phyloP scores from a whole-genome alignment of 2,113 vertebrate genomes.

The Apteryx owenii region DNA sequence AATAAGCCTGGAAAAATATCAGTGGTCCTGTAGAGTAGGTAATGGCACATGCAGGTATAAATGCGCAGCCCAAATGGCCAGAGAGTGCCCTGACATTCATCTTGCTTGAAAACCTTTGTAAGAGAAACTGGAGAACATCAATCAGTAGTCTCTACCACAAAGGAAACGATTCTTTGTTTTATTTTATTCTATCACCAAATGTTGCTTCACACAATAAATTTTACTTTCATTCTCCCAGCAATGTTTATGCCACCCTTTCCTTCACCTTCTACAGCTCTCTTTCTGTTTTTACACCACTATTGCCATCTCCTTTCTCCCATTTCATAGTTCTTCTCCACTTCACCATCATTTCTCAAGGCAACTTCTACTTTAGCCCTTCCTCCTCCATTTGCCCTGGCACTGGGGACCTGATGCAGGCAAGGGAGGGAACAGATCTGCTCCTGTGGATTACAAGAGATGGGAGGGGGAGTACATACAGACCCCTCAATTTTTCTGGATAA shows the following conservation, averaged over 20 bases:
- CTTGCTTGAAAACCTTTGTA: not conserved
- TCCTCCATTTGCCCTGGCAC: not conserved
- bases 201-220: not conserved
- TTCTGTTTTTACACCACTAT: not conserved
- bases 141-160: not conserved
- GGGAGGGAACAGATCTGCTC: not conserved
- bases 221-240: not conserved
- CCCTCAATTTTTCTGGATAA: not conserved
- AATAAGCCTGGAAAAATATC: not conserved
- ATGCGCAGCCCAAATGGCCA: accelerated
- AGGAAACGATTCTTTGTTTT: not conserved
- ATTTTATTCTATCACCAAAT: not conserved
- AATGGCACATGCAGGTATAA: conserved; percentile 7
- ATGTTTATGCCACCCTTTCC: not conserved
- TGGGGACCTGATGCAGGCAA: not conserved
- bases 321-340: not conserved
- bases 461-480: not conserved
- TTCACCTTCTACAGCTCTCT: not conserved
- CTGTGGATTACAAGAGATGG: not conserved
- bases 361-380: not conserved
- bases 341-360: not conserved
- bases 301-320: not conserved
- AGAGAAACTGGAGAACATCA: not conserved
- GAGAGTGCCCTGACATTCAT: not conserved
- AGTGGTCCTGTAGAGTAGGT: not conserved